These are phyloP conservation scores for Poeciliopsis turrubarensis DNA, from an alignment of 2,113 vertebrate species.

Conservation along the genomic window DNA sequence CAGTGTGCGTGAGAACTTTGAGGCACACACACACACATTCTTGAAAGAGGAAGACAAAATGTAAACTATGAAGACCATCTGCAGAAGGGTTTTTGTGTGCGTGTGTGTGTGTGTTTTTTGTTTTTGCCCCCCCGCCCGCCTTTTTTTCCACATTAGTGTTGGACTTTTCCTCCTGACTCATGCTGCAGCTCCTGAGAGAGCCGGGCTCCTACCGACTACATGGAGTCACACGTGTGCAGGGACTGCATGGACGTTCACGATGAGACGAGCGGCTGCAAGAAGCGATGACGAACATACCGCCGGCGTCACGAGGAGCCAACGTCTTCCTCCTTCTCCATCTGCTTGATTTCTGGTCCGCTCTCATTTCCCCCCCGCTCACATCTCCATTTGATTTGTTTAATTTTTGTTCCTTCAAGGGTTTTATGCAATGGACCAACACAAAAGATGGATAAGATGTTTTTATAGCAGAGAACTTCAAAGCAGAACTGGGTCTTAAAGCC, in stretches of 20 bases:
- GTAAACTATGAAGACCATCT: slow-evolving; percentile 54
- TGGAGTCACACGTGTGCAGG: background rate
- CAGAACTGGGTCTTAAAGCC: background rate
- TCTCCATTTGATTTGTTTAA: background rate
- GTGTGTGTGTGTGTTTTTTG: no score
- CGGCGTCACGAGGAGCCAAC: background rate
- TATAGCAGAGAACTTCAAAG: background rate
- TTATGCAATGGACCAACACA: background rate
- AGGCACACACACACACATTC: background rate
- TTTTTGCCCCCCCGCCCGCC: no score
- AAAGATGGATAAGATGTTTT: no score
- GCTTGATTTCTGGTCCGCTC: background rate
- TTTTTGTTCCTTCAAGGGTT: background rate
- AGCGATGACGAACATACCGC: slow-evolving; percentile 3
- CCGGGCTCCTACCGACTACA: background rate
- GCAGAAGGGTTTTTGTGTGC: slow-evolving; percentile 1
- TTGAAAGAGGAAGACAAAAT: slow-evolving; percentile 49
- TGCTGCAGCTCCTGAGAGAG: slow-evolving; percentile 19
- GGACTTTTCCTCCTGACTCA: slow-evolving; percentile 23
- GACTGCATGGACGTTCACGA: slow-evolving; percentile 21
- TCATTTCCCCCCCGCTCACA: background rate
- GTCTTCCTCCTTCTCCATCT: background rate
- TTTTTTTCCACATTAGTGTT: slow-evolving; percentile 2
- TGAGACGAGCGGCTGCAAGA: slow-evolving; percentile 23
- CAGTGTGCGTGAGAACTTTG: slow-evolving; percentile 62